Conservation (phyloP, 2,797 vertebrate species). For the Tangara arthus region DNA sequence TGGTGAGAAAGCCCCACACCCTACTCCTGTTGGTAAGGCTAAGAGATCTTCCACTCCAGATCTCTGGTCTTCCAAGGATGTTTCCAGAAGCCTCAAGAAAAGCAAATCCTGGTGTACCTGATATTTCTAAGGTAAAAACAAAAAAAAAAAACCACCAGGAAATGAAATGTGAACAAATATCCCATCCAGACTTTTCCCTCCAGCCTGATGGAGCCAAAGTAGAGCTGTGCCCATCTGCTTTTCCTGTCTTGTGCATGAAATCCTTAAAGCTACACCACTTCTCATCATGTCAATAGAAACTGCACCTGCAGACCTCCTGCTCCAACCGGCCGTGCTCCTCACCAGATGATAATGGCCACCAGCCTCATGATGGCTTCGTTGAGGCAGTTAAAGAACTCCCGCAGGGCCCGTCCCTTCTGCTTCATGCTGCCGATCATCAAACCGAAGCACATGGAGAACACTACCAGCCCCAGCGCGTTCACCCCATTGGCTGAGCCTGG, state of each 20-base stretch:
- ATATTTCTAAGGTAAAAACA: slow-evolving; percentile 28
- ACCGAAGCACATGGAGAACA: slow-evolving; percentile 95
- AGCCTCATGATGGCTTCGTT: slow-evolving; percentile 97
- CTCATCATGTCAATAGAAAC: slow-evolving; percentile 57
- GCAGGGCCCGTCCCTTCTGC: slow-evolving; percentile 87
- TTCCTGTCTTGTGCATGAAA: slow-evolving; percentile 19
- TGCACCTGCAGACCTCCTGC: slow-evolving; percentile 62
- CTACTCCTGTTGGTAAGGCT: slow-evolving; percentile 29
- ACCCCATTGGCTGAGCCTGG: slow-evolving; percentile 88
- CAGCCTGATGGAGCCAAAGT: slow-evolving; percentile 16
- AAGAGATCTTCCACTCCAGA: slow-evolving; percentile 36
- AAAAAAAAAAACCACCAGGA: not conserved
- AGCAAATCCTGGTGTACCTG: slow-evolving; percentile 30
- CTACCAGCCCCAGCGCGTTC: slow-evolving; percentile 93
- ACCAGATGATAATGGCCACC: slow-evolving; percentile 96
- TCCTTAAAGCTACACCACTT: slow-evolving; percentile 47
- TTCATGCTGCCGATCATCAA: slow-evolving; percentile 95
- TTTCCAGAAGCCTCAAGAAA: slow-evolving; percentile 41
- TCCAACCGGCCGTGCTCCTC: slow-evolving; percentile 62
- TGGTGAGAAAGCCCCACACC: slow-evolving; percentile 22
- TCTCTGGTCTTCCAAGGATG: slow-evolving; percentile 54
- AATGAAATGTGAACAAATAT: slow-evolving; percentile 61
- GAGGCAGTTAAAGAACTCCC: slow-evolving; percentile 93
- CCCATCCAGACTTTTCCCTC: slow-evolving; percentile 61
- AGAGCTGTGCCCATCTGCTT: slow-evolving; percentile 20